Evolutionary conservation across 2,888 invertebrate species (phyloP).

Genomic region (Penaeus monodon): DNA sequence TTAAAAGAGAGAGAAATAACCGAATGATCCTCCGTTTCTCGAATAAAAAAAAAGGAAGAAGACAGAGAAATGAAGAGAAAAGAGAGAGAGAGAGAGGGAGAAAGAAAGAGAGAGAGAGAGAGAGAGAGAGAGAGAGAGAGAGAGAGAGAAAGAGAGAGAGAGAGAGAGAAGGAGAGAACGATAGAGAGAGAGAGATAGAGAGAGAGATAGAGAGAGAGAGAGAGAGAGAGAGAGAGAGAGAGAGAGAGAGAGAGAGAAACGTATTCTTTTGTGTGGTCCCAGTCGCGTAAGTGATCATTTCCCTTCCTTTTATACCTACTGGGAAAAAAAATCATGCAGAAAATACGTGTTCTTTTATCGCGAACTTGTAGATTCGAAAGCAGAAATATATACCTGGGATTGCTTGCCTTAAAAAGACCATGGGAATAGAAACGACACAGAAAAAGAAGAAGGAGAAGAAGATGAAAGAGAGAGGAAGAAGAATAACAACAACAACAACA

Average conservation of each 20-base stretch:
- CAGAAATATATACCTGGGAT: no score
- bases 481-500: accelerated
- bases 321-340: no score
- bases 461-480: background rate
- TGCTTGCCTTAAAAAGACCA: no score
- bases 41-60: background rate
- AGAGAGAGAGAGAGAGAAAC: background rate
- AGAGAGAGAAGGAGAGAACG: background rate
- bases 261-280: background rate
- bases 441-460: background rate
- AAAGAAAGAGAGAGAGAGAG: background rate
- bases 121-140: background rate
- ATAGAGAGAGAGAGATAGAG: background rate
- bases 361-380: no score
- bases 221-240: background rate
- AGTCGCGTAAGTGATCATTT: no score
- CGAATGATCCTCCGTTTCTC: no score
- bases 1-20: no score
- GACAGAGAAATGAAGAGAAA: background rate
- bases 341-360: no score
- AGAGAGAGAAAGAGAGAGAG: background rate
- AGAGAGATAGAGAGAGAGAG: background rate
- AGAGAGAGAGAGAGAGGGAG: background rate
- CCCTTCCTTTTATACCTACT: no score
- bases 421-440: background rate